phyloP scores from a whole-genome alignment of 2,888 invertebrate species.

The Nemotelus pantherinus region DNA sequence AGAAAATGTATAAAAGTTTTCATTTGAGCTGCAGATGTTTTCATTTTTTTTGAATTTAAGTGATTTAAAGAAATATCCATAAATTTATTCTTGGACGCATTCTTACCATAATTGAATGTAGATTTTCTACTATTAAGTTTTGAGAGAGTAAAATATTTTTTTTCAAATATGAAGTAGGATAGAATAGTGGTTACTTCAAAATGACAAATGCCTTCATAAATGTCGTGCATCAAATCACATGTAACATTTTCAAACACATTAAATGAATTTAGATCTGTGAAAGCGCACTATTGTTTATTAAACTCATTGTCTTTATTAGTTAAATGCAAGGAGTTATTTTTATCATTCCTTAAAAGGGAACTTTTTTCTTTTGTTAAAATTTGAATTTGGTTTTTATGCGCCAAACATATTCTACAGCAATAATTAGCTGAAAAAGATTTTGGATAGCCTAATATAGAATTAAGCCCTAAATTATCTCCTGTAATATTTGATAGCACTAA shows the following conservation, averaged over 20 bases:
- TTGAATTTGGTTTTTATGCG: neutral
- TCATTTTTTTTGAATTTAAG: neutral
- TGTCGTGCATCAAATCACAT: conserved; percentile 12
- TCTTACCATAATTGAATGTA: too few relatives aligned
- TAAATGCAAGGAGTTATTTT: neutral
- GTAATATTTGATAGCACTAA: conserved; percentile 14
- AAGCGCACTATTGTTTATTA: neutral
- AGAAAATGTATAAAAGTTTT: neutral
- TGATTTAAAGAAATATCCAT: neutral
- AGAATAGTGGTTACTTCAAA: neutral
- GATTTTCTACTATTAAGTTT: neutral
- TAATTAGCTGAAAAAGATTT: conserved; percentile 18
- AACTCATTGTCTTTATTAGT: neutral
- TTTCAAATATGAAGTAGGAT: neutral
- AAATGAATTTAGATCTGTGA: neutral
- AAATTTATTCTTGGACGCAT: too few relatives aligned
- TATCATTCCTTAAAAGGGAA: neutral
- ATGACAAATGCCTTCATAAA: conserved; percentile 15
- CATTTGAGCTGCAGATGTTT: neutral
- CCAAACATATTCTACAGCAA: neutral
- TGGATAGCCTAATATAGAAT: conserved; percentile 51
- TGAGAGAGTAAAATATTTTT: neutral
- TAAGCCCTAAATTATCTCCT: conserved; percentile 52
- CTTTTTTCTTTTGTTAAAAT: neutral
- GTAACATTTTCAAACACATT: conserved; percentile 5